Base-by-base conservation (phyloP, 2,888 invertebrate genomes). In the Lepidocyrtinus sp. region DNA sequence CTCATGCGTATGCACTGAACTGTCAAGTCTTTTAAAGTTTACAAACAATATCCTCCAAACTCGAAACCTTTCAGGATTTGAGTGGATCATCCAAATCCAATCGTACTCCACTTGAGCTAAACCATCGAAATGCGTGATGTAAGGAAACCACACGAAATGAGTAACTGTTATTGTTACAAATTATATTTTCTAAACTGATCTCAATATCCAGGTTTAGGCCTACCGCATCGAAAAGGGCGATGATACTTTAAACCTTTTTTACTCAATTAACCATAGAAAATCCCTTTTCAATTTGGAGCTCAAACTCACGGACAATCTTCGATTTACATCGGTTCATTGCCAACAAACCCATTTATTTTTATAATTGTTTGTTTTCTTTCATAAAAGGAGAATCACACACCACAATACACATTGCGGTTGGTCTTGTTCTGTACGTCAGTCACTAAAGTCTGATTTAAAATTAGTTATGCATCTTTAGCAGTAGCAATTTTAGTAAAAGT, bases 191-290 rank as follows among this genome's bases (percentile, higher is more conserved):
- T 19, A 26, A 9, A 26, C n/a, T 5, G 12, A 26, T 26, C 7
- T 26, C 15, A 19, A 26, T 24, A 26, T 27, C 22, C 62, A 22
- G 64, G 25, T 65, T 36, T 26, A 26, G 75, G 62, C 67, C 75
- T 75, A 75, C 75, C 75, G 75, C 75, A 75, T 75, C 63, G 75
- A 45, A 22, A 15, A 68, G 15, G 19, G 68, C 19, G n/a, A n/a
- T n/a, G n/a, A n/a, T n/a, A n/a, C n/a, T n/a, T n/a, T n/a, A n/a
- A n/a, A n/a, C n/a, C n/a, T n/a, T n/a, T n/a, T n/a, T n/a, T 55
- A 55, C 26, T 50, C 55, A 50, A 50, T 50, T 26, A 55, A 55
- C 2, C 62, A 62, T 21, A 7, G 21, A 19, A 22, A 9, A 62
- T 9, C 22, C 21, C 19, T 62, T 62, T 62, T 22, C 22, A 9